Conservation (phyloP, 2,797 vertebrate genomes). For the Tadarida brasiliensis region DNA sequence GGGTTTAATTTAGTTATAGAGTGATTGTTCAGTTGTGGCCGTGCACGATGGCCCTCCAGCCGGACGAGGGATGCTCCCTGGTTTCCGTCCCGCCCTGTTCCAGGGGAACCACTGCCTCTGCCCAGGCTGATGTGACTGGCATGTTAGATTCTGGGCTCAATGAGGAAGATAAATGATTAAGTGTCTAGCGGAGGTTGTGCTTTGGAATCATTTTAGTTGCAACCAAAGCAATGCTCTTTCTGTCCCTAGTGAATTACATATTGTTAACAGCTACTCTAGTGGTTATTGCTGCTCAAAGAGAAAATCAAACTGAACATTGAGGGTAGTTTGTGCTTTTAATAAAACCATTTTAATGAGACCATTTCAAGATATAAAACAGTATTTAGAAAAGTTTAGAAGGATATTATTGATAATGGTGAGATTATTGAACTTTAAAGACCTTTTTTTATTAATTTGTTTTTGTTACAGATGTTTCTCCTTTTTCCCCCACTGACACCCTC, state of each 20-base stretch:
- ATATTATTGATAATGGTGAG: too few relatives aligned
- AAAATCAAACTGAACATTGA: background rate
- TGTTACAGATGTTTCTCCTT: too few relatives aligned
- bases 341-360: background rate
- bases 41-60: too few relatives aligned
- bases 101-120: slow-evolving; percentile 96
- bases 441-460: too few relatives aligned
- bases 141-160: slow-evolving; percentile 66
- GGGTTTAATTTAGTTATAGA: too few relatives aligned
- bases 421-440: too few relatives aligned
- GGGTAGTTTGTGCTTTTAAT: background rate
- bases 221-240: background rate
- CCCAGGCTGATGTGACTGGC: slow-evolving; percentile 97
- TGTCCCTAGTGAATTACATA: background rate
- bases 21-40: too few relatives aligned
- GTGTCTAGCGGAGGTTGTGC: background rate
- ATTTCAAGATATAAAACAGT: too few relatives aligned
- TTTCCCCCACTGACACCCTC: too few relatives aligned
- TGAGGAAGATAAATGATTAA: background rate
- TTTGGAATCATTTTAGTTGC: slow-evolving; percentile 52
- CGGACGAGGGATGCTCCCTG: too few relatives aligned
- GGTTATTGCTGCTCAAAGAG: background rate
- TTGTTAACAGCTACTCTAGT: background rate
- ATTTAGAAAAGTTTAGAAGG: too few relatives aligned
- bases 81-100: too few relatives aligned